phyloP scores from a whole-genome alignment of 2,797 vertebrate genomes.

The Scolopax bukidnonensis region DNA sequence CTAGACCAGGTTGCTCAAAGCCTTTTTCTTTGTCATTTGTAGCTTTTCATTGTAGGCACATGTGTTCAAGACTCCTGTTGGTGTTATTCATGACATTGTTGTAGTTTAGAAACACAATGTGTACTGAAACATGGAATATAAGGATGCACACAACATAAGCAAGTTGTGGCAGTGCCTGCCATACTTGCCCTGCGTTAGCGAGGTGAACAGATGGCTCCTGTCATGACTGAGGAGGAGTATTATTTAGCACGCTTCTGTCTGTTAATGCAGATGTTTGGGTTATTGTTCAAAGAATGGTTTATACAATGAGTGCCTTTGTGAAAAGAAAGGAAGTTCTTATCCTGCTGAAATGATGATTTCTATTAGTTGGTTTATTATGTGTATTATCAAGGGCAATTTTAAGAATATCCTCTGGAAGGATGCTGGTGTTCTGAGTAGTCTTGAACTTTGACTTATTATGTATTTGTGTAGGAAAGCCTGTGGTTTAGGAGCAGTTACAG shows the following conservation, averaged over 20 bases:
- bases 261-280: slow-evolving; percentile 24
- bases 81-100: neutral
- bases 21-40: neutral
- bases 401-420: neutral
- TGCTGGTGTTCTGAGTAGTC: neutral
- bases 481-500: neutral
- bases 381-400: neutral
- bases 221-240: neutral
- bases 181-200: neutral
- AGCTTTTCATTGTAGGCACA: neutral
- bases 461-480: neutral
- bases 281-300: neutral
- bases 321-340: neutral
- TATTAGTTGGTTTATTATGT: neutral
- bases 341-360: neutral
- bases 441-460: neutral
- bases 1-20: too few species aligned
- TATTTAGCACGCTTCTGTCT: neutral
- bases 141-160: neutral
- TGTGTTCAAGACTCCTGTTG: neutral
- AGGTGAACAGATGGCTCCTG: slow-evolving; percentile 21
- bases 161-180: neutral
- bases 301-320: neutral
- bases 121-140: neutral
- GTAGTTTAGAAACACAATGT: neutral